Percentiles rank a stretch among this genome's conserved stretches.
Conservation (phyloP, 2,113 vertebrate species). For the Natator depressus region DNA sequence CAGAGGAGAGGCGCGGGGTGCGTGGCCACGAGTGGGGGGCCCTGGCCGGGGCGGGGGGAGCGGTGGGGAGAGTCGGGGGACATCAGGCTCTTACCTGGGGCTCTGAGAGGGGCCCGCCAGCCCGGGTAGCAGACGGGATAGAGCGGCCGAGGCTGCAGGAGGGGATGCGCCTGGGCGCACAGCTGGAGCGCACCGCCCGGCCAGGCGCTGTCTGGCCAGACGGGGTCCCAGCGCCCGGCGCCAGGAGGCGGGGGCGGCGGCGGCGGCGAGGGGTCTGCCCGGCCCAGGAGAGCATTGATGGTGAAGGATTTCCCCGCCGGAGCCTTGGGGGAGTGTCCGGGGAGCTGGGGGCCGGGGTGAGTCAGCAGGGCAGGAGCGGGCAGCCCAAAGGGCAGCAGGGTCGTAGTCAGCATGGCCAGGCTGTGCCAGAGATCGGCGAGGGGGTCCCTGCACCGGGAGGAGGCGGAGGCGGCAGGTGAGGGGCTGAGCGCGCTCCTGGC, state of each 20-base stretch:
- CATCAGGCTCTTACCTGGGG: constrained; percentile 63
- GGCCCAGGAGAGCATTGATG: constrained; percentile 82
- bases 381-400: constrained; percentile 34
- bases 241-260: accelerated
- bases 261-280: constrained; percentile 7
- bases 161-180: constrained; percentile 38
- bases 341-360: too few species aligned
- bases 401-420: not conserved
- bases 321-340: not conserved
- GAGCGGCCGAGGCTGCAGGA: constrained; percentile 27
- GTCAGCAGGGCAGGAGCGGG: constrained; percentile 46
- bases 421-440: not conserved
- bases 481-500: too few species aligned
- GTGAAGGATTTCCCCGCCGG: constrained; percentile 69
- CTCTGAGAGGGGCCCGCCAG: constrained; percentile 64
- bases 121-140: constrained; percentile 31
- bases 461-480: not conserved
- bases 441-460: too few species aligned
- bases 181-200: not conserved
- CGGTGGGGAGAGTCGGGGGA: constrained; percentile 24
- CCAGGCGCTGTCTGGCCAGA: not conserved
- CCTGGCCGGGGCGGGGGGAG: not conserved
- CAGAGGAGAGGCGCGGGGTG: not conserved
- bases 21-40: not conserved
- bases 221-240: not conserved